phyloP scores from a whole-genome alignment of 2,888 invertebrate genomes.

The Epiperipatus broadwayi region DNA sequence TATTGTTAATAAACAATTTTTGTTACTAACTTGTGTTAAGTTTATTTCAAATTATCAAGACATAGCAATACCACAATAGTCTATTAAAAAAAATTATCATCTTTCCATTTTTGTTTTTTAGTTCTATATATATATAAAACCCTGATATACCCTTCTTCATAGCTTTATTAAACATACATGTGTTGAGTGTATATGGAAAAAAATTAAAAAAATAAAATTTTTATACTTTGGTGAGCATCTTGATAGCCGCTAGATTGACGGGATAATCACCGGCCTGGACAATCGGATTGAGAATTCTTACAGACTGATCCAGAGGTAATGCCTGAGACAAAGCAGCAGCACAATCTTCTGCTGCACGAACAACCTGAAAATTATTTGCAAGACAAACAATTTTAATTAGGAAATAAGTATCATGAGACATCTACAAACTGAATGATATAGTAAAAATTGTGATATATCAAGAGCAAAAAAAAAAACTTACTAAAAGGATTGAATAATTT shows the following conservation, averaged over 20 bases:
- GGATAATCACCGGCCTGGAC: constrained; percentile 72
- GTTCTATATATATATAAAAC: constrained; percentile 12
- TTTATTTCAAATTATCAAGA: too few species aligned
- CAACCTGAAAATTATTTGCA: constrained; percentile 45
- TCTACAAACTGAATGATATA: too few species aligned
- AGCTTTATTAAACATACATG: not conserved
- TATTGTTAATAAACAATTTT: too few species aligned
- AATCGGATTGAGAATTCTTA: constrained; percentile 57
- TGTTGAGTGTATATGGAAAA: not conserved
- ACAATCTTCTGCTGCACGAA: constrained; percentile 67
- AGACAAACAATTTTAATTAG: not conserved
- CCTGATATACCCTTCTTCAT: not conserved
- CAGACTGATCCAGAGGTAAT: constrained; percentile 56
- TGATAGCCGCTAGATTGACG: constrained; percentile 71
- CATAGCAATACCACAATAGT: too few species aligned
- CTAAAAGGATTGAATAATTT: too few species aligned
- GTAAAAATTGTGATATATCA: too few species aligned
- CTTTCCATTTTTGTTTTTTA: too few species aligned
- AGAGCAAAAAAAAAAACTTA: too few species aligned
- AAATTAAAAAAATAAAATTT: too few species aligned
- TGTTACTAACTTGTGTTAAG: too few species aligned
- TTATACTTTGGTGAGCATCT: constrained; percentile 48
- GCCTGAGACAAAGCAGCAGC: constrained; percentile 53
- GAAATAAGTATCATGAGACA: not conserved
- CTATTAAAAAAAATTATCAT: too few species aligned